phyloP scores from a whole-genome alignment of 2,113 vertebrate genomes.

The Suricata suricatta region DNA sequence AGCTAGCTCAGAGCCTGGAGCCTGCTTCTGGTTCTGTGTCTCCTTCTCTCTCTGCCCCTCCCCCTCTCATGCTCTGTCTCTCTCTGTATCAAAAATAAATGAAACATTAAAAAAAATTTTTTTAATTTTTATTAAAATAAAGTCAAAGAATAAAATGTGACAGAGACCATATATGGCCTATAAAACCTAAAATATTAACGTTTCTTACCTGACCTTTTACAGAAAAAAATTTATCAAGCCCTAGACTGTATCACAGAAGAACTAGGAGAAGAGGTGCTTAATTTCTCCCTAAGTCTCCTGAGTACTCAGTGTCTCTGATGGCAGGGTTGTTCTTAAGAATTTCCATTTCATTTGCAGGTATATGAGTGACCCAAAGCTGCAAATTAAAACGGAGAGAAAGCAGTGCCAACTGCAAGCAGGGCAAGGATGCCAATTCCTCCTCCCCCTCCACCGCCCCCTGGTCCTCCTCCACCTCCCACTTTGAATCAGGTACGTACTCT shows the following conservation, averaged over 20 bases:
- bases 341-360: slow-evolving; percentile 80
- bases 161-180: neutral
- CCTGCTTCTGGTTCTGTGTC: too few species aligned
- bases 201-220: neutral
- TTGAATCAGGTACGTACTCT: slow-evolving; percentile 88
- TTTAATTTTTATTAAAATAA: neutral
- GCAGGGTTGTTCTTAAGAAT: neutral
- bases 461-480: slow-evolving; percentile 93
- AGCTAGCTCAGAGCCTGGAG: too few species aligned
- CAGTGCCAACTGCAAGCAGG: slow-evolving; percentile 75
- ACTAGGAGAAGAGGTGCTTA: neutral
- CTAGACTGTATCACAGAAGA: neutral
- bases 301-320: neutral
- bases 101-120: too few species aligned
- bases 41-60: too few species aligned
- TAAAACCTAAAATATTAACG: neutral
- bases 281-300: neutral
- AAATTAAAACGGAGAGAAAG: slow-evolving; percentile 74
- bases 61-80: too few species aligned
- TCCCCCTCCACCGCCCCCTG: slow-evolving; percentile 91
- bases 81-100: too few species aligned
- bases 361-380: slow-evolving; percentile 84
- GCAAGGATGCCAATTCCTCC: slow-evolving; percentile 95
- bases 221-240: neutral
- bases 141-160: neutral